A percentile compares a stretch with the other conserved stretches of the same genome.
phyloP scores from a whole-genome alignment of 1,140 invertebrate genomes.

The Leptinotarsa undecemlineata region DNA sequence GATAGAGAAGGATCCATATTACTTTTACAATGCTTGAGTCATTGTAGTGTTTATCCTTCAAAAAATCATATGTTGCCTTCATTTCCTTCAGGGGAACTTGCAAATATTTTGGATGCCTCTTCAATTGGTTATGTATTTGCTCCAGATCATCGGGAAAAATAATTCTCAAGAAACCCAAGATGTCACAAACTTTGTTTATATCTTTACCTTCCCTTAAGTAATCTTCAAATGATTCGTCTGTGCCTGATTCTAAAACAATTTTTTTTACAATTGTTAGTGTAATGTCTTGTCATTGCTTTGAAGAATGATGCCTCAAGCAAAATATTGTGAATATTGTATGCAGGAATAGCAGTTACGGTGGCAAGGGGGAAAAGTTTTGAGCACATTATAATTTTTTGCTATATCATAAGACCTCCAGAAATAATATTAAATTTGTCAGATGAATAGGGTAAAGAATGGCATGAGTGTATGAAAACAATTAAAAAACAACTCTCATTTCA shows the following conservation, averaged over 20 bases:
- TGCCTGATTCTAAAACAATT: slow-evolving; percentile 22
- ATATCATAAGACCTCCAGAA: too few relatives aligned
- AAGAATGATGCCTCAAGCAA: too few relatives aligned
- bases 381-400: too few relatives aligned
- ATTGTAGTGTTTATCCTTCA: slow-evolving; percentile 55
- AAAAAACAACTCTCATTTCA: too few relatives aligned
- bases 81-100: slow-evolving; percentile 59
- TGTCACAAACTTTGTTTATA: slow-evolving; percentile 49
- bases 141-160: slow-evolving; percentile 45
- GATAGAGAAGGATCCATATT: slow-evolving; percentile 61
- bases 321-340: too few relatives aligned
- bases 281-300: too few relatives aligned
- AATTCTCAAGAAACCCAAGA: slow-evolving; percentile 35
- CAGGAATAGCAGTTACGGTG: too few relatives aligned
- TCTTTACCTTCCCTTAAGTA: slow-evolving; percentile 53
- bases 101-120: slow-evolving; percentile 60
- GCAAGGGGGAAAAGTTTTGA: too few relatives aligned
- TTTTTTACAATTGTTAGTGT: background rate
- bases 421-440: too few relatives aligned
- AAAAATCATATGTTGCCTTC: slow-evolving; percentile 56
- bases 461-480: too few relatives aligned
- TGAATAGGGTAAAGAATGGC: too few relatives aligned
- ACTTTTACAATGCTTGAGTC: slow-evolving; percentile 59
- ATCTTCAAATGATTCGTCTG: slow-evolving; percentile 50
- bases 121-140: slow-evolving; percentile 54